Conservation (phyloP, 1,140 invertebrate genomes). For the Psilanteris sp. region DNA sequence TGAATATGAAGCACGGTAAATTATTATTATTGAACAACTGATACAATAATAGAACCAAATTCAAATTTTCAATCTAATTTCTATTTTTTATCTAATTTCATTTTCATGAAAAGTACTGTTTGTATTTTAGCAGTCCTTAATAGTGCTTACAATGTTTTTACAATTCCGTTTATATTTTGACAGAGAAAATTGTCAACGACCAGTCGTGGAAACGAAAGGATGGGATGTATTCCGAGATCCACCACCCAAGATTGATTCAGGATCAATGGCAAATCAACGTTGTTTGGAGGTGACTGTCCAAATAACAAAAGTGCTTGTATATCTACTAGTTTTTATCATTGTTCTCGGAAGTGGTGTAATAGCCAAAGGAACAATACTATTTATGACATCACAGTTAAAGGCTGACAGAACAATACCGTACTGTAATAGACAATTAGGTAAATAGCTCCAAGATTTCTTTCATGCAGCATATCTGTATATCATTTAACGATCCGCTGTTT, state of each 20-base stretch:
- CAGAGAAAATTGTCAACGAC: conserved; percentile 83
- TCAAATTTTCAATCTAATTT: no score
- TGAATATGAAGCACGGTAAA: conserved; percentile 93
- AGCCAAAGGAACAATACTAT: conserved; percentile 91
- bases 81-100: no score
- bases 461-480: no score
- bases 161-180: no score
- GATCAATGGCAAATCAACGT: conserved; percentile 91
- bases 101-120: no score
- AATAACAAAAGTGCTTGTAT: conserved; percentile 91
- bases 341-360: conserved; percentile 90
- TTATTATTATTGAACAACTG: no score
- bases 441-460: conserved; percentile 73
- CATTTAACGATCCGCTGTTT: no score
- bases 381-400: conserved; percentile 94
- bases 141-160: no score
- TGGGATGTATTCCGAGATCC: conserved; percentile 97
- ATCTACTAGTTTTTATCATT: conserved; percentile 90
- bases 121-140: no score
- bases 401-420: conserved; percentile 86
- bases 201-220: conserved; percentile 92
- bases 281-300: conserved; percentile 92
- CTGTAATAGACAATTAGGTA: conserved; percentile 91
- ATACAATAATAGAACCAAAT: no score
- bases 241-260: conserved; percentile 91